Conservation (phyloP, 2,113 vertebrate genomes). For the Cyprinodon tularosa region DNA sequence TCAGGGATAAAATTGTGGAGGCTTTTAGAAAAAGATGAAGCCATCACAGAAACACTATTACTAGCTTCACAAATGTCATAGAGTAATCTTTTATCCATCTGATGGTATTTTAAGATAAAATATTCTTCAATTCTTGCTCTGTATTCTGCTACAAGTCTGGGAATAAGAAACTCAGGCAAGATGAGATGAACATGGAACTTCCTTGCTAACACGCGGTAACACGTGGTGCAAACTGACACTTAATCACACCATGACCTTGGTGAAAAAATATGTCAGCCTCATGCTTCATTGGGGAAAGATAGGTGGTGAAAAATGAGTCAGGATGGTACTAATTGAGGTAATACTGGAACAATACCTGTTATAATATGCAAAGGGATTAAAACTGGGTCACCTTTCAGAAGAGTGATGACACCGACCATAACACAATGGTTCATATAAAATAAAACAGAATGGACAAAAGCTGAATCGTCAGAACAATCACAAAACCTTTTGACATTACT, state of each 20-base stretch:
- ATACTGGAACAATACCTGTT: not conserved
- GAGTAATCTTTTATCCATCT: not conserved
- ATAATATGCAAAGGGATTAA: not conserved
- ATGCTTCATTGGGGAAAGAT: not conserved
- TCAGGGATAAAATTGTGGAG: not conserved
- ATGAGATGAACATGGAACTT: not conserved
- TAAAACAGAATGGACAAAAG: too few species aligned
- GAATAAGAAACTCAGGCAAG: not conserved
- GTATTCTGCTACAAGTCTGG: not conserved
- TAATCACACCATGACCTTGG: not conserved
- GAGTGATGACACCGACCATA: not conserved
- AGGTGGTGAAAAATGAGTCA: not conserved
- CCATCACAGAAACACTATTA: too few species aligned
- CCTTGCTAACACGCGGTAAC: not conserved
- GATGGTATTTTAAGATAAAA: not conserved
- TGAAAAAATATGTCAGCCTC: too few species aligned
- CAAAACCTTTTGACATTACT: not conserved
- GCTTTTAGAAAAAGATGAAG: not conserved
- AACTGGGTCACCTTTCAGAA: not conserved
- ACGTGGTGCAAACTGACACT: not conserved
- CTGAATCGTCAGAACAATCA: too few species aligned
- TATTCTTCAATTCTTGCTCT: not conserved
- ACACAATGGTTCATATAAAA: not conserved
- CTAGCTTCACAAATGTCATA: too few species aligned
- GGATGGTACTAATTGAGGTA: not conserved